Evolutionary conservation across 2,797 vertebrate genomes (phyloP).

Genomic region (Sciurus vulgaris): DNA sequence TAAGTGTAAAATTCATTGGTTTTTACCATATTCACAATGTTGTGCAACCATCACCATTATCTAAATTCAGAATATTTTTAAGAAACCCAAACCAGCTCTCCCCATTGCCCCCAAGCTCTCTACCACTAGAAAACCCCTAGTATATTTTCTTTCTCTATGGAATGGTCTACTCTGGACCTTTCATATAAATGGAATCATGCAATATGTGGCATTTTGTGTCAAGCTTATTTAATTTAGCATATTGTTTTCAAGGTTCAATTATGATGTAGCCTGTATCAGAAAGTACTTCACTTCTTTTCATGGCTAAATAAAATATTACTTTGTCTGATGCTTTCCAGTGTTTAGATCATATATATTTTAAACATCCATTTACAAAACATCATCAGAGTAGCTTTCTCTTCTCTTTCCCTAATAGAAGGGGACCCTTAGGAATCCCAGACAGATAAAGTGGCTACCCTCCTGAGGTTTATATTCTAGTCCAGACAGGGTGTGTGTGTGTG

Average conservation of each 20-base stretch:
- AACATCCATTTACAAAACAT: background rate
- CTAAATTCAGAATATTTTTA: conserved; percentile 48
- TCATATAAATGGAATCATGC: background rate
- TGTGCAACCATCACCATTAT: background rate
- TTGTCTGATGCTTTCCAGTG: background rate
- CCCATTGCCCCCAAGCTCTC: background rate
- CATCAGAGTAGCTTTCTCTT: background rate
- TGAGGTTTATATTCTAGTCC: no score
- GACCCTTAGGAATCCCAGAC: background rate
- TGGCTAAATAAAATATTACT: background rate
- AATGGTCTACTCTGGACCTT: background rate
- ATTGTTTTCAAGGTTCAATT: conserved; percentile 23
- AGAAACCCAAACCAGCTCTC: background rate
- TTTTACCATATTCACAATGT: background rate
- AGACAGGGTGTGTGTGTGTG: no score
- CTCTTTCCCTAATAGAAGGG: background rate
- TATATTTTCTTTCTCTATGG: conserved; percentile 15
- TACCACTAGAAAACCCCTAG: background rate
- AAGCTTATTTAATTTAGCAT: background rate
- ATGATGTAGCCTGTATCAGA: background rate
- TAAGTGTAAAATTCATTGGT: background rate
- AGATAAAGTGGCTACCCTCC: no score
- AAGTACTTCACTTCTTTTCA: background rate
- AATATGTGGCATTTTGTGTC: background rate
- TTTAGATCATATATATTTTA: background rate